Base-by-base conservation (phyloP, 2,113 vertebrate genomes). In the Megaceryle maxima region DNA sequence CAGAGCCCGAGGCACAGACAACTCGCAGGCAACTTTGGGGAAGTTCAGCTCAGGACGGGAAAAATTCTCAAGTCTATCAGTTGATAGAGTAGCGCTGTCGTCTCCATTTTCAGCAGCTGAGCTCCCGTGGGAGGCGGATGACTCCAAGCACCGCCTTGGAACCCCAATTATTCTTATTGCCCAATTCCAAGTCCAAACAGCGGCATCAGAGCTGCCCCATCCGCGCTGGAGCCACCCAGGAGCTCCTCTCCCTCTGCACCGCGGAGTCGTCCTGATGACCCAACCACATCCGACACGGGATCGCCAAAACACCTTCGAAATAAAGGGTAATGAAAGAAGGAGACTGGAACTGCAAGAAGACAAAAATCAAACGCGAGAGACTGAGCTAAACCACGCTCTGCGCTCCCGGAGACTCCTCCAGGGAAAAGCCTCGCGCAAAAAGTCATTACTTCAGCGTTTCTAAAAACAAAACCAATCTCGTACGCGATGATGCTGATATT, bases 371-470 rank as follows among this genome's bases (percentile, higher is more conserved):
- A 68, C 0, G 5, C 31, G 33, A n/a, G 56, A 90, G 50, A 62
- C 2, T 0, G 4, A 87, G 81, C 43, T 26, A 24, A 56, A 81
- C 9, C 68, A 44, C 6, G 16, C 63, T 57, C 69, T 35, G 73
- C 0, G 16, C 72, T 88, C 83, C 84, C 3, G 0, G 33, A 74
- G 76, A 3, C 75, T 83, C 64, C 90, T 67, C 76, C 0, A 1
- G 85, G 70, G 91, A 86, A 88, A 88, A 92, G 83, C 68, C 64
- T 95, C 12, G 5, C 6, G 11, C 46, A 77, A 83, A 84, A 95
- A 95, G 72, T 68, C 79, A 74, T 67, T 86, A 84, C 63, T 67
- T 88, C 94, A 94, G 92, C 95, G 81, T 43, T 92, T 91, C 83
- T 83, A 60, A 95, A 90, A 87, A 46, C 84, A 69, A 93, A 95